A percentile compares a stretch with the other conserved stretches of the same genome.
These are phyloP conservation scores for Macrostomum lignano DNA, from an alignment of 1,140 invertebrate genomes.

Conservation along the genomic window DNA sequence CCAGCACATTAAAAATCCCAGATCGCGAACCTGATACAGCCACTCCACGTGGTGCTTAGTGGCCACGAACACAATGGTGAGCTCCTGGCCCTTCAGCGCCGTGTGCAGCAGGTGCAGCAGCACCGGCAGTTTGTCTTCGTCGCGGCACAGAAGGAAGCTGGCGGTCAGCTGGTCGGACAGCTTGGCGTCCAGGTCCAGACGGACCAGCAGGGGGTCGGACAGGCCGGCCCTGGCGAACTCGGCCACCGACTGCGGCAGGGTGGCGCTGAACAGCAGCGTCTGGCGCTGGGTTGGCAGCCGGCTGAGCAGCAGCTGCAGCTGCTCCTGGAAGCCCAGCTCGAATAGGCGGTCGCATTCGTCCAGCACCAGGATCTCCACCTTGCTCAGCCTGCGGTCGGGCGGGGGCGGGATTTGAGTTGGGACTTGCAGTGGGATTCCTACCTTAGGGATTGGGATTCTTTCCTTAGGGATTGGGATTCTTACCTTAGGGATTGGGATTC, in stretches of 20 bases:
- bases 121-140: constrained; percentile 58
- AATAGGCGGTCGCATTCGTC: constrained; percentile 92
- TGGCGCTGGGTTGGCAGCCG: constrained; percentile 58
- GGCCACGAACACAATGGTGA: constrained; percentile 74
- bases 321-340: constrained; percentile 76
- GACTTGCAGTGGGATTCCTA: no score
- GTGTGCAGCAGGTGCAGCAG: constrained; percentile 51
- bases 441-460: no score
- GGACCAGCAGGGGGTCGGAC: constrained; percentile 50
- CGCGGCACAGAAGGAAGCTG: constrained; percentile 9
- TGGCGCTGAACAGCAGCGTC: constrained; percentile 84
- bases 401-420: no score
- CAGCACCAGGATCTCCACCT: constrained; percentile 69
- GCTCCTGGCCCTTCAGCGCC: constrained; percentile 36
- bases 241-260: constrained; percentile 70
- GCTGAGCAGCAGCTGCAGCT: constrained; percentile 62
- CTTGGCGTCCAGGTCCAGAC: constrained; percentile 79
- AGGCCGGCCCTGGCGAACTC: constrained; percentile 87
- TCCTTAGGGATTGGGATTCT: no score
- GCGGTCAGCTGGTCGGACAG: constrained; percentile 53
- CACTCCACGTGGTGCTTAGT: constrained; percentile 97
- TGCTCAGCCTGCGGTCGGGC: no score
- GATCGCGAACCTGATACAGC: no score
- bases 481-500: no score
- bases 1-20: no score